Evolutionary conservation across 2,888 invertebrate genomes (phyloP).

Genomic region (Xanthorhoe designata): DNA sequence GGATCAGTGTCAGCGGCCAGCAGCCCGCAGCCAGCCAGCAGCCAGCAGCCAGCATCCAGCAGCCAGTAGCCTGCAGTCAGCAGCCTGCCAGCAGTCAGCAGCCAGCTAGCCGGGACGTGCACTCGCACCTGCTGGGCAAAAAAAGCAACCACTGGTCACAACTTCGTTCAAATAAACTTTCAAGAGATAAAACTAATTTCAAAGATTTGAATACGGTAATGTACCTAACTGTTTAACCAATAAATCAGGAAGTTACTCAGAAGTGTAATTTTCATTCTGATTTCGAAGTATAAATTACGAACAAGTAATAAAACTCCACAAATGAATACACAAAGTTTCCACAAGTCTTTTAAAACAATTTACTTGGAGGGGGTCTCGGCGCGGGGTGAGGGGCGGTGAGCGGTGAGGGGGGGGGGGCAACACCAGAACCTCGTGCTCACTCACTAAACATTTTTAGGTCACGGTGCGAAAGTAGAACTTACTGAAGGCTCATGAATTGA

Average conservation of each 20-base stretch:
- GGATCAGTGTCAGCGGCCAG: too few species aligned
- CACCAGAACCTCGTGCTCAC: background rate
- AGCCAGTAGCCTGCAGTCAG: too few species aligned
- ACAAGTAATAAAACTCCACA: conserved; percentile 23
- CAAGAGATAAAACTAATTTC: conserved; percentile 9
- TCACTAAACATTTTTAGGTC: background rate
- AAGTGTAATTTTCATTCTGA: conserved; percentile 21
- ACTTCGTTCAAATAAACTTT: conserved; percentile 9
- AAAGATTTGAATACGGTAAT: conserved; percentile 15
- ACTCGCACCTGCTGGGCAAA: background rate
- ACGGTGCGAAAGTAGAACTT: background rate
- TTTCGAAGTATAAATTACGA: conserved; percentile 26
- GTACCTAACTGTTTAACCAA: conserved; percentile 14
- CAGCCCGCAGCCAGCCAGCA: too few species aligned
- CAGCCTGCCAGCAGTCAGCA: background rate
- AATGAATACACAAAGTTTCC: conserved; percentile 28
- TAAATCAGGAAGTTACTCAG: conserved; percentile 20
- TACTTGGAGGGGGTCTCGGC: conserved; percentile 14
- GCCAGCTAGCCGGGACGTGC: background rate
- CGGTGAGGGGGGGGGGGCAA: background rate
- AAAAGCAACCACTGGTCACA: background rate
- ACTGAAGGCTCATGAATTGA: background rate
- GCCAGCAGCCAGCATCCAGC: too few species aligned
- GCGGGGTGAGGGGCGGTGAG: background rate
- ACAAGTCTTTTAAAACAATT: conserved; percentile 30